A percentile compares a stretch with the other conserved stretches of the same genome.
Conservation (phyloP, 2,113 vertebrate genomes). For the Equus przewalskii region DNA sequence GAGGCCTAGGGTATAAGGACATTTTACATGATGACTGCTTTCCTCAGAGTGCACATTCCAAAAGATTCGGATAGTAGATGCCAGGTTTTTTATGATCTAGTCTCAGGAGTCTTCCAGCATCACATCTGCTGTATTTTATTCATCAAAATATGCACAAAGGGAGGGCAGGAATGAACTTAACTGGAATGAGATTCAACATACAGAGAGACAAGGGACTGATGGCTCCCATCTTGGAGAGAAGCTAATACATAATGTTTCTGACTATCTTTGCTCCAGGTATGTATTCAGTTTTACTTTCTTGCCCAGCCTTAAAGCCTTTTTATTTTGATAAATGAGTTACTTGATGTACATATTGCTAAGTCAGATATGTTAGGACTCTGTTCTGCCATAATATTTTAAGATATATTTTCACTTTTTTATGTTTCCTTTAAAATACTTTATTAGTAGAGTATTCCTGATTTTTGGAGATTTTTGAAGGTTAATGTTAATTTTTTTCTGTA, state of each 20-base stretch:
- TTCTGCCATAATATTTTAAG: background rate
- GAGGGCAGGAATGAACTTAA: background rate
- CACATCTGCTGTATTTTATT: background rate
- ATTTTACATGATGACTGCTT: background rate
- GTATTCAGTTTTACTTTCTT: background rate
- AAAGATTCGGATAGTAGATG: background rate
- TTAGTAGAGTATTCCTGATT: background rate
- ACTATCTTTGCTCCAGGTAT: background rate
- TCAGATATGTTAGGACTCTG: background rate
- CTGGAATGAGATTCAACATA: background rate
- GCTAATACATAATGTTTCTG: background rate
- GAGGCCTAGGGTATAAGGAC: background rate
- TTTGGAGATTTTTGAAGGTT: background rate
- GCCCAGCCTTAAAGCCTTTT: background rate
- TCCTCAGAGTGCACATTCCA: background rate
- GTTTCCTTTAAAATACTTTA: background rate
- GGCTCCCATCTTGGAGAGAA: background rate
- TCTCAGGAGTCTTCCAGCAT: background rate
- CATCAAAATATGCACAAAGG: background rate
- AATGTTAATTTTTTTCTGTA: background rate
- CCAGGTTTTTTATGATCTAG: background rate
- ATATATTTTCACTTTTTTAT: background rate
- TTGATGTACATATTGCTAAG: background rate
- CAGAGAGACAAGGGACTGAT: background rate
- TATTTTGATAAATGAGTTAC: background rate